These are phyloP conservation scores for Noctua pronuba DNA, from an alignment of 2,888 invertebrate species.

Conservation along the genomic window DNA sequence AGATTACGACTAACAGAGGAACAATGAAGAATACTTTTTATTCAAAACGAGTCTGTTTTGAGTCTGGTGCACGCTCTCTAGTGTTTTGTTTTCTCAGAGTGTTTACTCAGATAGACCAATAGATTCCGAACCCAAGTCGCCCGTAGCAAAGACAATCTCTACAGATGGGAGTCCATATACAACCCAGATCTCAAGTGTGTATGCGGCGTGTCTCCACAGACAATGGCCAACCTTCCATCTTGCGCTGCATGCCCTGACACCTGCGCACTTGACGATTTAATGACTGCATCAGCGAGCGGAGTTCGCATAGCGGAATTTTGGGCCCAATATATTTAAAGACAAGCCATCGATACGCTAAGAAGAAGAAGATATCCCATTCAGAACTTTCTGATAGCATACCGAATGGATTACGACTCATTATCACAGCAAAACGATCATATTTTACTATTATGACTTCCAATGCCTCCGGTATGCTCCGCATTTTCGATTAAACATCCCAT, in stretches of 20 bases:
- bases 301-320: neutral
- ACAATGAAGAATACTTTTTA: neutral
- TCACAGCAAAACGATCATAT: neutral
- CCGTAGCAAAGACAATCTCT: neutral
- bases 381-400: neutral
- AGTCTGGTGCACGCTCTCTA: neutral
- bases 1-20: neutral
- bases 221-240: neutral
- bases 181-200: neutral
- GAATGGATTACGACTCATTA: neutral
- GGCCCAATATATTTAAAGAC: too few relatives aligned
- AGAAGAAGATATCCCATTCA: neutral
- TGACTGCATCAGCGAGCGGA: neutral
- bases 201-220: neutral
- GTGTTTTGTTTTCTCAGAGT: neutral
- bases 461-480: neutral
- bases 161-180: neutral
- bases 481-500: slow-evolving; percentile 12
- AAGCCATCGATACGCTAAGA: neutral
- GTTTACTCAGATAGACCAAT: neutral
- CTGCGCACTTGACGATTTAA: neutral
- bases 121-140: neutral
- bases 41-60: neutral
- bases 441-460: neutral
- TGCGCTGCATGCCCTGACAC: neutral